Percentiles rank a stretch among this genome's conserved stretches.
Conservation (phyloP, 2,888 invertebrate species). For the Rhorus exstirpatorius region DNA sequence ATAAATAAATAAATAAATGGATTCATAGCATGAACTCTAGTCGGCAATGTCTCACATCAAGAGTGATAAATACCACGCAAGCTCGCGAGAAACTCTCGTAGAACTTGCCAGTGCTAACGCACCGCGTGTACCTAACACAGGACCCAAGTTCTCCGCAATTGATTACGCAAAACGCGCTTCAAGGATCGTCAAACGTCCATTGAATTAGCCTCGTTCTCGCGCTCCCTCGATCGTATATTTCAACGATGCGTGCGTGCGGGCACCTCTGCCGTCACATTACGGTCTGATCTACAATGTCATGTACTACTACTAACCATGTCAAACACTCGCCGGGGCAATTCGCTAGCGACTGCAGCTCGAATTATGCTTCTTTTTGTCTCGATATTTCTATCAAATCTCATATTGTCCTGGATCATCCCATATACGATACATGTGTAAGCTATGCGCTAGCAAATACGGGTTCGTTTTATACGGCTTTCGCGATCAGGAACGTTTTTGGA, state of each 20-base stretch:
- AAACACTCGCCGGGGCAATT: neutral
- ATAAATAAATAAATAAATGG: neutral
- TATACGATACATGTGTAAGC: neutral
- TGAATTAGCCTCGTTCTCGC: conserved; percentile 77
- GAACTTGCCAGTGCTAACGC: conserved; percentile 67
- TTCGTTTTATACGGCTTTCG: no score
- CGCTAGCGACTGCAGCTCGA: neutral
- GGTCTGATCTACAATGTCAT: conserved; percentile 14
- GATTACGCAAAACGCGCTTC: conserved; percentile 78
- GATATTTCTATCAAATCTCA: neutral
- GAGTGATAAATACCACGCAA: conserved; percentile 27
- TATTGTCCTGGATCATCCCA: neutral
- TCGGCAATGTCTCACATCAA: conserved; percentile 27
- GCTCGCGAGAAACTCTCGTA: conserved; percentile 32
- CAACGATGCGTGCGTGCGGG: conserved; percentile 60
- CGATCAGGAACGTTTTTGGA: no score
- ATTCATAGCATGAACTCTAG: neutral
- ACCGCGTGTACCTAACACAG: conserved; percentile 68
- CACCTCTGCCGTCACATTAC: neutral
- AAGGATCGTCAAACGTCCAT: conserved; percentile 73
- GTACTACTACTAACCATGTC: conserved; percentile 10
- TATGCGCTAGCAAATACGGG: no score
- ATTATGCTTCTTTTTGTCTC: neutral
- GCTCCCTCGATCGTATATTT: conserved; percentile 55
- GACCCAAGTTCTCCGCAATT: conserved; percentile 74